phyloP scores from a whole-genome alignment of 2,888 invertebrate genomes.

The Brachycybe producta region DNA sequence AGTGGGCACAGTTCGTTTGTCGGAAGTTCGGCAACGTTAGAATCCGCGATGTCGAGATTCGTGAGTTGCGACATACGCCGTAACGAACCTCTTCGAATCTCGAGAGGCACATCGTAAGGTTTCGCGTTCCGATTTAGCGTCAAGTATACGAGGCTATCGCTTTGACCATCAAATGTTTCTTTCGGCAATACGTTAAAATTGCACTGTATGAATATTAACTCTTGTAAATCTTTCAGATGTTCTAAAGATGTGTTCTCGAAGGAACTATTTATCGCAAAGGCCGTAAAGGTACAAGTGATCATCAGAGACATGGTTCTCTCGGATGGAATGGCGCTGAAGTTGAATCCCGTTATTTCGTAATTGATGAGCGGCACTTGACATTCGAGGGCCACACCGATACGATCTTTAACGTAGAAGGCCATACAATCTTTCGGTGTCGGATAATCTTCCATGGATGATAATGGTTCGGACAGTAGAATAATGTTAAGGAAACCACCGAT shows the following conservation, averaged over 20 bases:
- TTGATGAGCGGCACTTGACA: background rate
- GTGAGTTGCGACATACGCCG: background rate
- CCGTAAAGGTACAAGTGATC: background rate
- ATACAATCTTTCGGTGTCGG: background rate
- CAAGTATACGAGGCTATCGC: constrained; percentile 1
- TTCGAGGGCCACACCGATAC: background rate
- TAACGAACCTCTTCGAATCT: background rate
- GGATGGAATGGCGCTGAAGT: background rate
- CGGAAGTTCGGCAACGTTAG: constrained; percentile 1
- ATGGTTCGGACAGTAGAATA: too few species aligned
- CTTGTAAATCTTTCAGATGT: background rate
- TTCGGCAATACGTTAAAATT: background rate
- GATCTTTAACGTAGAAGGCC: background rate
- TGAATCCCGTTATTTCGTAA: background rate
- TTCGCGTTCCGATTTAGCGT: background rate
- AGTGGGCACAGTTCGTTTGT: constrained; percentile 1
- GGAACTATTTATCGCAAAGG: background rate
- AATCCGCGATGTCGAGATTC: background rate
- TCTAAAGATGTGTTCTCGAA: background rate
- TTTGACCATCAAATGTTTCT: background rate
- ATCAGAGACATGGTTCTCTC: background rate
- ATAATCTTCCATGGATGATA: background rate
- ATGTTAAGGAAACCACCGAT: too few species aligned
- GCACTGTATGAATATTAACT: background rate
- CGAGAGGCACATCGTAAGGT: background rate